A percentile compares a stretch with the other conserved stretches of the same genome.
Conservation (phyloP, 2,888 invertebrate species). For the Fragum whitleyi region DNA sequence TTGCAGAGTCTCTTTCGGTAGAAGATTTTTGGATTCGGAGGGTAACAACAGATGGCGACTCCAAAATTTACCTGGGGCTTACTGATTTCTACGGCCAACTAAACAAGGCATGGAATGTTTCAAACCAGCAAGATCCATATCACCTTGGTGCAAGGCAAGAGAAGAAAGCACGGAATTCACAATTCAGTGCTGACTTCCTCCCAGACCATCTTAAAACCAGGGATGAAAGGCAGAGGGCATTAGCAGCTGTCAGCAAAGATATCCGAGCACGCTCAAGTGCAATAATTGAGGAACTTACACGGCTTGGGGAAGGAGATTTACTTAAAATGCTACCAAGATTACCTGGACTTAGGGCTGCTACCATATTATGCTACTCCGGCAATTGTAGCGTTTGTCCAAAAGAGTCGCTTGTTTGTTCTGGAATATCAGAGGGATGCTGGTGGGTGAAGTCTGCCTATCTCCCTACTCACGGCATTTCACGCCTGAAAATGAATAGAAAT, state of each 20-base stretch:
- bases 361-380: constrained; percentile 22
- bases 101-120: constrained; percentile 13
- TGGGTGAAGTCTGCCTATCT: constrained; percentile 1
- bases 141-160: constrained; percentile 23
- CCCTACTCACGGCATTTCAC: constrained; percentile 18
- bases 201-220: constrained; percentile 9
- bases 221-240: constrained; percentile 16
- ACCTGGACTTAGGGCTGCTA: constrained; percentile 16
- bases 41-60: constrained; percentile 26
- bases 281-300: constrained; percentile 22
- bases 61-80: constrained; percentile 21
- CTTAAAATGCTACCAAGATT: constrained; percentile 8
- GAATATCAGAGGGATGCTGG: constrained; percentile 21
- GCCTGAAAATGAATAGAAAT: constrained; percentile 21
- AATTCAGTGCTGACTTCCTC: constrained; percentile 23
- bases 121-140: constrained; percentile 16
- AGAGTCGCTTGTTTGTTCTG: constrained; percentile 22
- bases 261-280: constrained; percentile 20
- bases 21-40: constrained; percentile 24
- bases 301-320: neutral
- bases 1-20: constrained; percentile 26
- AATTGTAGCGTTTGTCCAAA: constrained; percentile 26
- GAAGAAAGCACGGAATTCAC: constrained; percentile 17
- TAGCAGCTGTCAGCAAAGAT: constrained; percentile 26
- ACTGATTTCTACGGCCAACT: neutral